Percentiles rank a stretch among this genome's conserved stretches.
Conservation (phyloP, 2,797 vertebrate species). For the Apogon talboti region DNA sequence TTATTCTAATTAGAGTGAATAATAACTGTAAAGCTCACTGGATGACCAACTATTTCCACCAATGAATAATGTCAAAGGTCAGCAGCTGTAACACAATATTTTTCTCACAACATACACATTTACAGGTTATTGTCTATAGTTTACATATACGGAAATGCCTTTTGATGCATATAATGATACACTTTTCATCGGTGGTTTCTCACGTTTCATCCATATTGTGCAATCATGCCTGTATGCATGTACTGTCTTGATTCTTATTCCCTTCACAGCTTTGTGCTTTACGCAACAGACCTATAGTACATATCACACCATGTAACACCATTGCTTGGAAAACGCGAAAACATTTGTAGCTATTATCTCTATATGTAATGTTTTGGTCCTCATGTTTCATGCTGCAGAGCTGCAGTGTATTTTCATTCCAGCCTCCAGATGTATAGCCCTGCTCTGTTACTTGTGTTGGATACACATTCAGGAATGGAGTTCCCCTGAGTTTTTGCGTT, state of each 20-base stretch:
- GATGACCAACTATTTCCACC: too few relatives aligned
- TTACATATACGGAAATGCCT: too few relatives aligned
- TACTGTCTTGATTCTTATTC: background rate
- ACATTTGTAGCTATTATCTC: conserved; percentile 16
- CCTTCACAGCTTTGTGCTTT: background rate
- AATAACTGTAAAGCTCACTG: too few relatives aligned
- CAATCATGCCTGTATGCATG: background rate
- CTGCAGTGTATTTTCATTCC: conserved; percentile 66
- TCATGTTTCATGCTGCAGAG: conserved; percentile 36
- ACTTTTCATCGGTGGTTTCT: background rate
- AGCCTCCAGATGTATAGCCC: conserved; percentile 67
- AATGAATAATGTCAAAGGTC: too few relatives aligned
- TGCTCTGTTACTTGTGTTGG: conserved; percentile 48
- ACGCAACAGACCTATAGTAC: background rate
- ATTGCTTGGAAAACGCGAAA: conserved; percentile 16
- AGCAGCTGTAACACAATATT: too few relatives aligned
- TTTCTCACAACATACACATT: too few relatives aligned
- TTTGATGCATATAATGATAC: too few relatives aligned
- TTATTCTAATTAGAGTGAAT: too few relatives aligned
- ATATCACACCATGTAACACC: background rate
- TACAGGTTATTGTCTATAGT: too few relatives aligned
- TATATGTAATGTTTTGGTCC: conserved; percentile 40
- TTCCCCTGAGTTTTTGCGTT: conserved; percentile 62
- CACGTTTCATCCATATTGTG: background rate
- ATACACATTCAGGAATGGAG: conserved; percentile 67